A percentile compares a stretch with the other conserved stretches of the same genome.
phyloP scores from a whole-genome alignment of 2,113 vertebrate species.

The Lepus timidus region DNA sequence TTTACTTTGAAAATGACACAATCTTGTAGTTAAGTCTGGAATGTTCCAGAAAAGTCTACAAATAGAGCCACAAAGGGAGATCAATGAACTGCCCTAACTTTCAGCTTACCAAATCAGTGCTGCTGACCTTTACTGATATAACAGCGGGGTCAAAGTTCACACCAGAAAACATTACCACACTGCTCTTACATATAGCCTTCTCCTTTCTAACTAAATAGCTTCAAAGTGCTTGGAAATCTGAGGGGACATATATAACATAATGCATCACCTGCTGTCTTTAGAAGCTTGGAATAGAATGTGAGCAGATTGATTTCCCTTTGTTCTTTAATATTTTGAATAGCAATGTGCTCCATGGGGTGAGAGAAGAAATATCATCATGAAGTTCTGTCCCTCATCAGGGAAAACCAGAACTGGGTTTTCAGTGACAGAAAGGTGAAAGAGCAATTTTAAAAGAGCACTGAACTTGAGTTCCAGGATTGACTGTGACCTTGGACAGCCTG shows the following conservation, averaged over 20 bases:
- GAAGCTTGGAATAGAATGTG: slow-evolving; percentile 66
- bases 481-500: neutral
- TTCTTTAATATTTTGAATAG: slow-evolving; percentile 72
- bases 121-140: slow-evolving; percentile 18
- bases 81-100: slow-evolving; percentile 69
- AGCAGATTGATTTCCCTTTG: slow-evolving; percentile 56
- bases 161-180: slow-evolving; percentile 19
- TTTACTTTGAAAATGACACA: slow-evolving; percentile 67
- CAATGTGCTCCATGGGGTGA: slow-evolving; percentile 35
- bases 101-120: slow-evolving; percentile 37
- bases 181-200: slow-evolving; percentile 24
- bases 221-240: slow-evolving; percentile 58
- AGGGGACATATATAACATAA: slow-evolving; percentile 60
- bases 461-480: neutral
- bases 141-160: slow-evolving; percentile 60
- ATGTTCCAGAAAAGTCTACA: slow-evolving; percentile 68
- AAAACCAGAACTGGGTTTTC: slow-evolving; percentile 52
- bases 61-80: slow-evolving; percentile 55
- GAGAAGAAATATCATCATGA: slow-evolving; percentile 16
- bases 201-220: slow-evolving; percentile 35
- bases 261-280: slow-evolving; percentile 64
- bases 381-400: neutral
- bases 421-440: slow-evolving; percentile 43
- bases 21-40: slow-evolving; percentile 56
- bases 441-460: neutral